Base-by-base conservation (phyloP, 2,888 invertebrate genomes). In the Apamea anceps region DNA sequence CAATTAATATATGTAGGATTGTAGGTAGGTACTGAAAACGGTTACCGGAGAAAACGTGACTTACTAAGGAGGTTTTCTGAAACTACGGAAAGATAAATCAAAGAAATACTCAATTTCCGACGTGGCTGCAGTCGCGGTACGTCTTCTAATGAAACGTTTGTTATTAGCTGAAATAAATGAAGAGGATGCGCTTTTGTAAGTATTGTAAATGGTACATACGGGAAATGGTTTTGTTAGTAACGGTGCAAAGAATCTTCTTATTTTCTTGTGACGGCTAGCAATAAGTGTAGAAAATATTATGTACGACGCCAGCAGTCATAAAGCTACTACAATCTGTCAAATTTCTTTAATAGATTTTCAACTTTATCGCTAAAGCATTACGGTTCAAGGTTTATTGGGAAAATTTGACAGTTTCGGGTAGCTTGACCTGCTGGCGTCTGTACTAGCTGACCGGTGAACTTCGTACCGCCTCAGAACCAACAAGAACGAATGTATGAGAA, bases 31-130 rank as follows among this genome's bases (percentile, higher is more conserved):
- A 67, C 32, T 21, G 42, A 65, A 77, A 32, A 45, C 42, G 10
- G 18, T 28, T 10, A 76, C 10, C n/a, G 3, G 8, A 76, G 54
- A 65, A 54, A 45, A 54, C 65, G n/a, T 72, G 77, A 63, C 63
- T 28, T 12, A 63, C 28, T 18, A 6, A 63, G 25, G n/a, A 80
- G 63, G 60, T 45, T 45, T 79, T 80, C 25, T 63, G 21, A 45
- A 80, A 63, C 42, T 51, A 32, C 71, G n/a, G 54, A 70, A 63
- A 67, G 45, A 66, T 78, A 66, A 32, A 70, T 68, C 28, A 48
- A 60, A 70, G 21, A 45, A 63, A 63, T 28, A 60, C 48, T 48
- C 28, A 37, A 48, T 48, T 51, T 80, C 32, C 63, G 72, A 80
- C 72, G 37, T 72, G 80, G 45, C 54, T 32, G 15, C 13, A 32